Base-by-base conservation (phyloP, 1,140 invertebrate species). In the Drosophila santomea region DNA sequence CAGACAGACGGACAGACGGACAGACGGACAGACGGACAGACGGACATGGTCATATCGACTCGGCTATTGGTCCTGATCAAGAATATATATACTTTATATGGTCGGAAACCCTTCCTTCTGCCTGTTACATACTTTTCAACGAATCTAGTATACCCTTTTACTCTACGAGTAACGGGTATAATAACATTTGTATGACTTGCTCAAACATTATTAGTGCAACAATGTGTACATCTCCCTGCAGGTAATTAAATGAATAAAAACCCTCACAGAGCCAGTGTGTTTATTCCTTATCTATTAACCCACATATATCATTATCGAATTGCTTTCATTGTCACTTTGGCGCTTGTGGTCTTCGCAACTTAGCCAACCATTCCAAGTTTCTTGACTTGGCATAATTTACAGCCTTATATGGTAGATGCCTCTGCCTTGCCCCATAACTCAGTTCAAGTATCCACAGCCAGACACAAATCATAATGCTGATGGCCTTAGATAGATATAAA, bases 401-500 rank as follows among this genome's bases (percentile, higher is more conserved):
- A 56, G 43, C 35, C 54, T 48, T 47, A 62, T 57, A 56, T 51
- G 36, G 28, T 44, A 36, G 48, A 55, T 39, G 25, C 32, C 4
- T 15, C n/a, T 35, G 48, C 48, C 48, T 20, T 35, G 43, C 32
- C 17, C 52, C 41, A 74, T 85, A 80, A 62, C 64, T 78, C 57
- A 55, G 48, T 45, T 67, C 44, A 15, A 71, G 64, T 44, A 66
- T 71, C 63, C 67, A 48, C 67, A 68, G 7, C 52, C 48, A 54
- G 43, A 79, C 75, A 86, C 83, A 88, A 83, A 86, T 86, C 82
- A 86, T 79, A 88, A 79, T 72, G 10, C 58, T 66, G 79, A 75
- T 86, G 75, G 71, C 61, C 64, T 47, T 60, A 78, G 82, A 86
- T 86, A 88, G 69, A 88, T 83, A 86, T 86, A 86, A 88, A 85